Conservation (phyloP, 2,113 vertebrate species). For the Mobula hypostoma region DNA sequence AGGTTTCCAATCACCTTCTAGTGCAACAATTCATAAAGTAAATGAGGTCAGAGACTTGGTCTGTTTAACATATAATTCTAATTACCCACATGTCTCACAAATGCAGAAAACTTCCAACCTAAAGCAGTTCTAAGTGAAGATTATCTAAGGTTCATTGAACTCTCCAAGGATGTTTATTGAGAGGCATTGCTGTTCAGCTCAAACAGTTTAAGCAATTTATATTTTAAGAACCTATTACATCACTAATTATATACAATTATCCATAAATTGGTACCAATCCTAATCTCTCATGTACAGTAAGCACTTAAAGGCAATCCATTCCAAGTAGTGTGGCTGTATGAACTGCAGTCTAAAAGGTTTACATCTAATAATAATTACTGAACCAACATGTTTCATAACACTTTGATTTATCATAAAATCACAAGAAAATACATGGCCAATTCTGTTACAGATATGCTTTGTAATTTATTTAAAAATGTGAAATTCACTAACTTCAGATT, state of each 20-base stretch:
- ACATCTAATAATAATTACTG: background rate
- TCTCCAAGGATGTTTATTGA: background rate
- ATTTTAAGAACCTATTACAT: background rate
- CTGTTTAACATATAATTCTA: background rate
- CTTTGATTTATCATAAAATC: background rate
- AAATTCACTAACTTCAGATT: background rate
- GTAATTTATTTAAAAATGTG: background rate
- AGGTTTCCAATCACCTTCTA: background rate
- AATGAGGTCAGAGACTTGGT: background rate
- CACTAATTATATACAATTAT: background rate
- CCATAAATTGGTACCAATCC: background rate
- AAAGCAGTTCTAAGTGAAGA: background rate
- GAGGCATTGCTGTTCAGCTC: background rate
- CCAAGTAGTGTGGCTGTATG: background rate
- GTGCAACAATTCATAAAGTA: background rate
- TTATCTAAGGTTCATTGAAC: background rate
- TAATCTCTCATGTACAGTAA: background rate
- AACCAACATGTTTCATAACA: background rate
- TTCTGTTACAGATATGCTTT: background rate
- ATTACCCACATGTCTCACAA: background rate
- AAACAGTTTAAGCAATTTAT: slow-evolving; percentile 14
- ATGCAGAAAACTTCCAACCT: background rate
- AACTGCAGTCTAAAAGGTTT: background rate
- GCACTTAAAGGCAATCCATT: background rate
- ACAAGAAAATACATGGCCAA: background rate